Conservation (phyloP, 2,888 invertebrate genomes). For the Leptarthrus brevirostris region DNA sequence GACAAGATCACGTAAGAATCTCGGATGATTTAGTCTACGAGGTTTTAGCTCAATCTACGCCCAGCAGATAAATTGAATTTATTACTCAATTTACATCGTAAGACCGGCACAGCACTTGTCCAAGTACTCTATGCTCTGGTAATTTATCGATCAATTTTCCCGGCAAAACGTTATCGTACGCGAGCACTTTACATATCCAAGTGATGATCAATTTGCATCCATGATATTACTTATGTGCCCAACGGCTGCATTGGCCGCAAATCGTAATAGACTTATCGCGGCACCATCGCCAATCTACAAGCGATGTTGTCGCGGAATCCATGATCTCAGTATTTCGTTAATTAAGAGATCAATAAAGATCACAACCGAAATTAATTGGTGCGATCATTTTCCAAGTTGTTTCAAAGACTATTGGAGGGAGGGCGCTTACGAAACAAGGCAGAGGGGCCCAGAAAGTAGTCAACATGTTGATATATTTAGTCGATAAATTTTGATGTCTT, state of each 20-base stretch:
- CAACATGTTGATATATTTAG: constrained; percentile 35
- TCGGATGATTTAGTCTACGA: constrained; percentile 35
- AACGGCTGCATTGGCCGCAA: constrained; percentile 48
- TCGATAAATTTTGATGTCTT: constrained; percentile 43
- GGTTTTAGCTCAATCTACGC: constrained; percentile 36
- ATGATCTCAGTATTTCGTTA: constrained; percentile 47
- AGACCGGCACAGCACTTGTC: constrained; percentile 38
- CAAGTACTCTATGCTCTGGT: constrained; percentile 26
- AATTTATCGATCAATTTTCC: constrained; percentile 47
- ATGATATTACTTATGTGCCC: constrained; percentile 52
- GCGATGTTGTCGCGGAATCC: constrained; percentile 15
- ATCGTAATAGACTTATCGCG: constrained; percentile 38
- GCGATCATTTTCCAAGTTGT: constrained; percentile 49
- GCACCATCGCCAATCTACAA: not conserved
- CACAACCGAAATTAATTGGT: constrained; percentile 53
- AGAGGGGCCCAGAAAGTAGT: constrained; percentile 18
- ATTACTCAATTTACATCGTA: constrained; percentile 43
- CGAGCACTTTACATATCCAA: constrained; percentile 30
- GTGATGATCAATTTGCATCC: constrained; percentile 40
- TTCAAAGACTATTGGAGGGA: not conserved
- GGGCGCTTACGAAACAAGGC: not conserved
- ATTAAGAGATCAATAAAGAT: constrained; percentile 54
- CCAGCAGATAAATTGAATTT: constrained; percentile 46
- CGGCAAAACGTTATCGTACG: constrained; percentile 27
- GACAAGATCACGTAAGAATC: constrained; percentile 19